Base-by-base conservation (phyloP, 2,797 vertebrate genomes). In the Oreortyx pictus region DNA sequence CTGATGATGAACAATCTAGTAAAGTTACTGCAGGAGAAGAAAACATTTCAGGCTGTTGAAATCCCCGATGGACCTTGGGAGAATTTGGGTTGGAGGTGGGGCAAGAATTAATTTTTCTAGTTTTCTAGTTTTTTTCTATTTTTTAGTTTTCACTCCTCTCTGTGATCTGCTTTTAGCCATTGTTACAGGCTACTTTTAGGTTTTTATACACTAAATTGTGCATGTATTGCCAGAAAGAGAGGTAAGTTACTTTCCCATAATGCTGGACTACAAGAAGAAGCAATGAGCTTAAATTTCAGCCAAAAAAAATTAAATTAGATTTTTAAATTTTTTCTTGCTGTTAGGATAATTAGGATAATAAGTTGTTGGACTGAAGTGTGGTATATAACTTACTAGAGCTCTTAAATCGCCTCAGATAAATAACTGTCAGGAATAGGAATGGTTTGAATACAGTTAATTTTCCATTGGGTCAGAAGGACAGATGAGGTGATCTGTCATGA, bases 401-500 rank as follows among this genome's bases (percentile, higher is more conserved):
- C 86, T 89, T 94, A 95, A 87, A 89, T 47, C 49, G 59, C 16
- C 35, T 82, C 76, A 80, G 75, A 90, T 64, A 92, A 94, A 71
- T 89, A 94, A 82, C 25, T 91, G 82, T 77, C 93, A 87, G 68
- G 52, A 93, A 80, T 70, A 87, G 68, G 52, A 93, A 80, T 70
- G 47, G 73, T 86, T 92, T 89, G 59, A 47, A 72, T 66, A 88
- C 29, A 89, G 82, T 76, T 90, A 54, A 87, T 93, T 94, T 92
- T 76, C 76, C 73, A 86, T 41, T 70, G 46, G 39, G 59, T 93
- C 76, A 93, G 59, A 72, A 90, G 80, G 82, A 74, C 56, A 94
- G 78, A 88, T n/a, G 84, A 93, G 82, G 90, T 83, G 82, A 93
- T 81, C 73, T 88, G 89, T 95, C 91, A 86, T 41, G 44, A 78